A percentile compares a stretch with the other conserved stretches of the same genome.
Evolutionary conservation across 2,888 invertebrate species (phyloP).

Genomic region (Cabera pusaria): DNA sequence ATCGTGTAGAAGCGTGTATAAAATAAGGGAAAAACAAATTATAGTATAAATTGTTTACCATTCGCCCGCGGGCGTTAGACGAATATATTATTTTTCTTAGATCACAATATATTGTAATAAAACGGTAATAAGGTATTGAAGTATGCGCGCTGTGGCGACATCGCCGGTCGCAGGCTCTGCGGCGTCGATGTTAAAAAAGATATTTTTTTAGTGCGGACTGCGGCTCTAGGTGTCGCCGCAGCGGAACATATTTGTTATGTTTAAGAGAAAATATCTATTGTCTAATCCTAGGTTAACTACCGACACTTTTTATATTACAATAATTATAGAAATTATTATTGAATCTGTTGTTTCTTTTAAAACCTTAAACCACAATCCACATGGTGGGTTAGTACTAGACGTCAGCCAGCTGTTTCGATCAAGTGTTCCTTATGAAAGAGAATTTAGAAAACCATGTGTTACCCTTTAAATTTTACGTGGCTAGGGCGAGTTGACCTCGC

Average conservation of each 20-base stretch:
- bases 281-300: constrained; percentile 83
- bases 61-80: constrained; percentile 73
- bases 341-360: constrained; percentile 62
- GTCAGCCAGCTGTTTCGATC: no score
- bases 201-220: constrained; percentile 73
- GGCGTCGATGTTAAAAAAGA: constrained; percentile 56
- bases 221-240: constrained; percentile 25
- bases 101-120: constrained; percentile 82
- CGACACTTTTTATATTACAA: constrained; percentile 84
- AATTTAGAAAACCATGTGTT: no score
- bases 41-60: constrained; percentile 81
- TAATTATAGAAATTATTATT: constrained; percentile 85
- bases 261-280: constrained; percentile 83
- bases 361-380: no score
- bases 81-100: constrained; percentile 84
- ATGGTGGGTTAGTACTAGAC: no score
- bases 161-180: constrained; percentile 32
- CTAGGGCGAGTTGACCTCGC: no score
- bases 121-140: constrained; percentile 71
- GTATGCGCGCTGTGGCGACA: constrained; percentile 47
- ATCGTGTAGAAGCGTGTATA: constrained; percentile 61
- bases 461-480: no score
- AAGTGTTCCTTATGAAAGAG: no score
- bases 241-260: constrained; percentile 76
- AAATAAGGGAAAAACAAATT: constrained; percentile 75